phyloP scores from a whole-genome alignment of 1,140 invertebrate species.

The Theocolax elegans region DNA sequence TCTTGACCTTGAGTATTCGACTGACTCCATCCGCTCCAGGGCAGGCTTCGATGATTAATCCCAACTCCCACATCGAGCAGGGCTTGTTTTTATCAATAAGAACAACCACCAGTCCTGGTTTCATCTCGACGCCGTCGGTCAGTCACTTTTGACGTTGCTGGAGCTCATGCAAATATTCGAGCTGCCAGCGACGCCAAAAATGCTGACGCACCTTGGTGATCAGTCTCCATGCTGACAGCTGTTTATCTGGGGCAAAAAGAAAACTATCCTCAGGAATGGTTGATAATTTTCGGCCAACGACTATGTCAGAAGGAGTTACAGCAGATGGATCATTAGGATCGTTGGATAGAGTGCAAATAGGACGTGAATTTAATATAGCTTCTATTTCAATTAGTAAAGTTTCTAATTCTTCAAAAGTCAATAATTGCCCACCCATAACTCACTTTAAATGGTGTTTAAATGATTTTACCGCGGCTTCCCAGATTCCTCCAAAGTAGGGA shows the following conservation, averaged over 20 bases:
- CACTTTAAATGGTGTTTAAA: background rate
- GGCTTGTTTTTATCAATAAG: background rate
- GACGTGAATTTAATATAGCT: background rate
- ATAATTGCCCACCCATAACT: background rate
- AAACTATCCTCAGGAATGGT: background rate
- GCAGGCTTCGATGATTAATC: background rate
- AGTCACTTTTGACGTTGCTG: constrained; percentile 55
- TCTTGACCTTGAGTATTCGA: background rate
- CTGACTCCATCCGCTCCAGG: background rate
- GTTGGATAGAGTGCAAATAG: background rate
- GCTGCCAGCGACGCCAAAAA: too few relatives aligned
- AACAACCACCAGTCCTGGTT: background rate
- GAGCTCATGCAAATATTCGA: constrained; percentile 48
- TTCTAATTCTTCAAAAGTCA: constrained; percentile 3
- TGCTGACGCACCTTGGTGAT: too few relatives aligned
- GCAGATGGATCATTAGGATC: constrained; percentile 7
- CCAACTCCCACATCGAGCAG: background rate
- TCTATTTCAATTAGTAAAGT: too few relatives aligned
- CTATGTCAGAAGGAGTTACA: background rate
- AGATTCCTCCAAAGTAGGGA: constrained; percentile 46
- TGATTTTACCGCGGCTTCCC: constrained; percentile 40
- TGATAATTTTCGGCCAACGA: background rate
- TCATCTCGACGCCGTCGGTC: background rate
- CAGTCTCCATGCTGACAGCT: constrained; percentile 37
- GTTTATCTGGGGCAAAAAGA: background rate